phyloP scores from a whole-genome alignment of 2,113 vertebrate species.

The Microtus ochrogaster region DNA sequence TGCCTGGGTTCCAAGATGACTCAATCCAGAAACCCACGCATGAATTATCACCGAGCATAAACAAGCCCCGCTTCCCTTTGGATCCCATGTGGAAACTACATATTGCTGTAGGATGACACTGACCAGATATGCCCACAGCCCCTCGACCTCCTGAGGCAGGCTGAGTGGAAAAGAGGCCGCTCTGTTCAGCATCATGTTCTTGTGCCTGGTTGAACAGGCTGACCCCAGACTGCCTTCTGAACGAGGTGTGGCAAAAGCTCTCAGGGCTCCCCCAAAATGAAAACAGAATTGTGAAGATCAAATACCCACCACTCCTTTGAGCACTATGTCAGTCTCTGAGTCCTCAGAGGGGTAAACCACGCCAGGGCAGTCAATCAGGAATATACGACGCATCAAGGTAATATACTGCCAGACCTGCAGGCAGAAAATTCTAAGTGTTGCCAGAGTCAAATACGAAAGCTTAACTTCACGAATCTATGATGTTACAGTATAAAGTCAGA shows the following conservation, averaged over 20 bases:
- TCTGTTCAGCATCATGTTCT: slow-evolving; percentile 49
- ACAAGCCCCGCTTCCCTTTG: slow-evolving; percentile 69
- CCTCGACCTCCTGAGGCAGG: slow-evolving; percentile 34
- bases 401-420: slow-evolving; percentile 98
- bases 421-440: neutral
- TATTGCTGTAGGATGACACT: slow-evolving; percentile 59
- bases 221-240: slow-evolving; percentile 39
- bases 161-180: slow-evolving; percentile 8
- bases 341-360: slow-evolving; percentile 98
- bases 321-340: slow-evolving; percentile 95
- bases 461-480: neutral
- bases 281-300: neutral
- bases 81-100: slow-evolving; percentile 54
- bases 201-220: neutral
- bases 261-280: neutral
- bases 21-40: slow-evolving; percentile 73
- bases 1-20: slow-evolving; percentile 71
- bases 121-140: slow-evolving; percentile 58
- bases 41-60: slow-evolving; percentile 74
- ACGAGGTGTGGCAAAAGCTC: slow-evolving; percentile 11
- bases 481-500: neutral
- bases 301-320: slow-evolving; percentile 96
- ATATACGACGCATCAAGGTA: slow-evolving; percentile 97
- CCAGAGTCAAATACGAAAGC: neutral
- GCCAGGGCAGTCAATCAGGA: slow-evolving; percentile 97